These are phyloP conservation scores for Meleagris gallopavo DNA, from an alignment of 2,113 vertebrate genomes.

Conservation along the genomic window DNA sequence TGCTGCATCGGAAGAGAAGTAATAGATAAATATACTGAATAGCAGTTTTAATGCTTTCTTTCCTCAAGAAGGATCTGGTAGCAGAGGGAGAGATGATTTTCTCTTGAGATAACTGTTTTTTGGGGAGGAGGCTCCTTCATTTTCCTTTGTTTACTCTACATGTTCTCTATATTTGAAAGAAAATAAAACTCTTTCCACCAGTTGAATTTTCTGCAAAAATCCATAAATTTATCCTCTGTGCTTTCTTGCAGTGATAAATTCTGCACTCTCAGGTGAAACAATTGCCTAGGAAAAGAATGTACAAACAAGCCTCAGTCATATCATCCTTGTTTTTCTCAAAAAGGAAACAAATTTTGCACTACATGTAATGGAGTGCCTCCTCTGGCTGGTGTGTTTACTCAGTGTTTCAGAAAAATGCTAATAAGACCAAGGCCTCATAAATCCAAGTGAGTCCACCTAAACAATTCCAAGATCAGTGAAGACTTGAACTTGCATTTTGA, in stretches of 20 bases:
- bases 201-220: neutral
- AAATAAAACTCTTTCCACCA: neutral
- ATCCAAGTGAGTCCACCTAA: neutral
- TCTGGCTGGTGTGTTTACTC: neutral
- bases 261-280: neutral
- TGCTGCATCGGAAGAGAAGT: neutral
- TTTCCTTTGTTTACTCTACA: neutral
- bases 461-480: neutral
- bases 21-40: neutral
- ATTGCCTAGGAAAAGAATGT: neutral
- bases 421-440: neutral
- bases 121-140: neutral
- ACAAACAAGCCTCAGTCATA: neutral
- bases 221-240: neutral
- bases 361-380: neutral
- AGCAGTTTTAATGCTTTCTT: neutral
- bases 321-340: neutral
- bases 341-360: neutral
- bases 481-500: neutral
- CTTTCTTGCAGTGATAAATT: neutral
- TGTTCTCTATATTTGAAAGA: neutral
- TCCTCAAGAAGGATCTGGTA: neutral
- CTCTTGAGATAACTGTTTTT: neutral
- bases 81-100: neutral
- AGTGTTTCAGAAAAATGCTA: neutral